Conservation (phyloP, 2,888 invertebrate genomes). For the Charanyca ferruginea region DNA sequence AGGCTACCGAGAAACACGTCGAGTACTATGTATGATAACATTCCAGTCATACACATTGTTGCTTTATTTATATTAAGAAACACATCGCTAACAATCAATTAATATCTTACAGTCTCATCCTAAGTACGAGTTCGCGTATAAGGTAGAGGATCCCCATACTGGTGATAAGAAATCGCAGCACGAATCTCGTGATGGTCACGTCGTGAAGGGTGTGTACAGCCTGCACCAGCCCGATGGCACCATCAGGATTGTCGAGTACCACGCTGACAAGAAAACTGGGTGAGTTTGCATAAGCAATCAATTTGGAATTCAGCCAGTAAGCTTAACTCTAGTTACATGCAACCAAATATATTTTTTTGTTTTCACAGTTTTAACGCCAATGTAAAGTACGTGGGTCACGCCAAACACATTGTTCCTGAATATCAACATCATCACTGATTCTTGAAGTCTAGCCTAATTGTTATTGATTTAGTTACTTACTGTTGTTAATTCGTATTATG, state of each 20-base stretch:
- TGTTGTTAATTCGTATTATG: slow-evolving; percentile 30
- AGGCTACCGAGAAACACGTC: slow-evolving; percentile 60
- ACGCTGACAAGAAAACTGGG: slow-evolving; percentile 78
- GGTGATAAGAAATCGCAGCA: slow-evolving; percentile 83
- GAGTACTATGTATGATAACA: slow-evolving; percentile 48
- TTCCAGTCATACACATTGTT: not conserved
- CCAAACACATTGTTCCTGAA: slow-evolving; percentile 64
- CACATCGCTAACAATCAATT: not conserved
- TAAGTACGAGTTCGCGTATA: slow-evolving; percentile 80
- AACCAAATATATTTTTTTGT: not conserved
- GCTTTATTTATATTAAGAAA: not conserved
- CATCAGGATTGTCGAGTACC: slow-evolving; percentile 87
- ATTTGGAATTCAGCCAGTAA: not conserved
- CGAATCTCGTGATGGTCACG: slow-evolving; percentile 88
- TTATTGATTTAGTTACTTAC: slow-evolving; percentile 21
- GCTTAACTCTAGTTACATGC: not conserved
- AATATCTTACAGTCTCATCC: slow-evolving; percentile 57
- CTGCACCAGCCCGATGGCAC: slow-evolving; percentile 88
- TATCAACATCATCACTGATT: slow-evolving; percentile 61
- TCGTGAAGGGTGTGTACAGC: slow-evolving; percentile 90
- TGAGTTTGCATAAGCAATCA: slow-evolving; percentile 23
- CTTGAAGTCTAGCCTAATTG: not conserved
- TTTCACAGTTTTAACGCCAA: slow-evolving; percentile 75
- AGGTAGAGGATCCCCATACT: slow-evolving; percentile 85
- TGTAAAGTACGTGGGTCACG: slow-evolving; percentile 64